Evolutionary conservation across 1,140 invertebrate genomes (phyloP), one percentile per base, ranked within the genome.

Genomic region (Papilio dardanus): DNA sequence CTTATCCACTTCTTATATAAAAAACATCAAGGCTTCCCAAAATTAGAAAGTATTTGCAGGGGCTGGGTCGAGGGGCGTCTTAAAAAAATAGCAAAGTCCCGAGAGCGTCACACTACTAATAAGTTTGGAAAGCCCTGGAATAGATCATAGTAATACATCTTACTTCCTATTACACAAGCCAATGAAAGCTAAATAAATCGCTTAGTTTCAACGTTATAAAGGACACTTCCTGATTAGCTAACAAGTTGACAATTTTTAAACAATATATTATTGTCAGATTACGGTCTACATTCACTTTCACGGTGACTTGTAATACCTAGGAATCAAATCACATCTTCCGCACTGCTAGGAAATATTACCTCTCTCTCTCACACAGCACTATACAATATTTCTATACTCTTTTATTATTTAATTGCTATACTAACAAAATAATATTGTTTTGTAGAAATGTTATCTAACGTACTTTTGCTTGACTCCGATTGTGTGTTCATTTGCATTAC

Each of bases 311-410:
- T 75, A 76, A 76, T 76, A 50, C 65, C 79, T 83, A 78, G 81
- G 82, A 84, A 85, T 83, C 79, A 85, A 80, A 86, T 84, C 79
- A 79, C 80, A 84, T 83, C 82, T 88, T 88, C 81, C 82, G 83
- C 75, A 76, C 75, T 79, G 80, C 74, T 79, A 83, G 81, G 83
- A 85, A 86, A 83, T 82, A 78, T 58, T 68, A 76, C 62, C 37
- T 79, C 77, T 76, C 79, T 76, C 66, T 83, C 75, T 28, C 67
- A 40, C 75, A 74, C 67, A 66, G 58, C 77, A 8, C 10, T 71
- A 33, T 54, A 71, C 37, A 66, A 14, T 73, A 71, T 62, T 37
- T 76, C 78, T 30, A 67, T 40, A 24, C 54, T 82, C 75, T 58
- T 58, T 58, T 58, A 14, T 58, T 58, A 24, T 28, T 58, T 58